phyloP scores from a whole-genome alignment of 2,797 vertebrate species.

The Sebastes glaucus region DNA sequence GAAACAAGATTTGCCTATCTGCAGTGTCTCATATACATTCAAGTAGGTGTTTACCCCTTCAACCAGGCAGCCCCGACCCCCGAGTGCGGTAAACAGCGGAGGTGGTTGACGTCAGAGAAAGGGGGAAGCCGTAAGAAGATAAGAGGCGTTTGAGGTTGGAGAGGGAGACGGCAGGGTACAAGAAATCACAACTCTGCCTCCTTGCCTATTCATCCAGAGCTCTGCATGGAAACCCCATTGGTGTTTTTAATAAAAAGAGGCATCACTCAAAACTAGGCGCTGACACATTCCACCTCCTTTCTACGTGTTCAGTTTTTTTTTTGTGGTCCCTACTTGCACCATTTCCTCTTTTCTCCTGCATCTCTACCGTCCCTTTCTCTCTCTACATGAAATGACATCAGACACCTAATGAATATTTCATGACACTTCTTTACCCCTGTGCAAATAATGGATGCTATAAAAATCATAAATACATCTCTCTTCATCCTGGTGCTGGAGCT shows the following conservation, averaged over 20 bases:
- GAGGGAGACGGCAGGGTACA: conserved; percentile 1
- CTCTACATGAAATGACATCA: conserved; percentile 63
- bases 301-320: background rate
- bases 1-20: background rate
- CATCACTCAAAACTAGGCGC: conserved; percentile 34
- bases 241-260: conserved; percentile 59
- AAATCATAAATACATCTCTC: conserved; percentile 56
- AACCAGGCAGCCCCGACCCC: background rate
- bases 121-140: conserved; percentile 12
- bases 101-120: conserved; percentile 29
- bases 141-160: conserved; percentile 18
- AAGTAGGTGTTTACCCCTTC: background rate
- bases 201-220: conserved; percentile 36
- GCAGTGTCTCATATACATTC: background rate
- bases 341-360: conserved; percentile 23
- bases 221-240: conserved; percentile 33
- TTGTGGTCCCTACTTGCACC: background rate
- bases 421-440: conserved; percentile 50
- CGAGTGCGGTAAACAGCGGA: background rate
- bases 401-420: conserved; percentile 71
- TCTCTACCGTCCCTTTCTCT: conserved; percentile 27
- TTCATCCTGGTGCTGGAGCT: background rate
- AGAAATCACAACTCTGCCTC: conserved; percentile 19
- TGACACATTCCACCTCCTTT: conserved; percentile 27
- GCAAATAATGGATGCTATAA: conserved; percentile 69